Conservation (phyloP, 2,113 vertebrate genomes). For the Ornithorhynchus anatinus region DNA sequence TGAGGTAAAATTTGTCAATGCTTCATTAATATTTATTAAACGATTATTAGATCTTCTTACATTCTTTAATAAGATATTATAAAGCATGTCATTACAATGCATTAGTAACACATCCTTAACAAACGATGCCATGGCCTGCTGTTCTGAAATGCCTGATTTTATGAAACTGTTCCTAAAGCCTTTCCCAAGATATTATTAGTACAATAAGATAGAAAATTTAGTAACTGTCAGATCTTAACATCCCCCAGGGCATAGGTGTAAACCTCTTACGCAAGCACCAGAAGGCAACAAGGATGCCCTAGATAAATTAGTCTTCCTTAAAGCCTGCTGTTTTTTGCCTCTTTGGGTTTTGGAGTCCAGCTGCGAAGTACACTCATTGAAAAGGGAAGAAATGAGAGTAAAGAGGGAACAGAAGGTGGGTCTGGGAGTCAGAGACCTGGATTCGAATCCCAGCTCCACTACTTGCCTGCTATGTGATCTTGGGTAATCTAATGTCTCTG, state of each 20-base stretch:
- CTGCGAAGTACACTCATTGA: no score
- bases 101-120: conserved; percentile 67
- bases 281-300: not conserved
- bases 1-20: conserved; percentile 17
- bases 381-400: no score
- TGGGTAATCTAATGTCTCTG: no score
- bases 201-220: conserved; percentile 33
- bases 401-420: no score
- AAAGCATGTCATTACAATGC: conserved; percentile 71
- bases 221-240: conserved; percentile 28
- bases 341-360: not conserved
- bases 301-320: not conserved
- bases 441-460: not conserved
- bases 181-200: conserved; percentile 42
- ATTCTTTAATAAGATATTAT: conserved; percentile 64
- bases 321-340: not conserved
- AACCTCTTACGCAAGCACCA: not conserved
- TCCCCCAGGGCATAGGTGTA: not conserved
- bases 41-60: conserved; percentile 60
- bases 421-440: not conserved
- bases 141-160: conserved; percentile 38
- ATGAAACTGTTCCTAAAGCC: conserved; percentile 49
- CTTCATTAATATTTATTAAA: conserved; percentile 58
- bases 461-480: no score
- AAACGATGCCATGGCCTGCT: conserved; percentile 41